These are phyloP conservation scores for Heterochromis multidens DNA, from an alignment of 2,113 vertebrate genomes.

Conservation along the genomic window DNA sequence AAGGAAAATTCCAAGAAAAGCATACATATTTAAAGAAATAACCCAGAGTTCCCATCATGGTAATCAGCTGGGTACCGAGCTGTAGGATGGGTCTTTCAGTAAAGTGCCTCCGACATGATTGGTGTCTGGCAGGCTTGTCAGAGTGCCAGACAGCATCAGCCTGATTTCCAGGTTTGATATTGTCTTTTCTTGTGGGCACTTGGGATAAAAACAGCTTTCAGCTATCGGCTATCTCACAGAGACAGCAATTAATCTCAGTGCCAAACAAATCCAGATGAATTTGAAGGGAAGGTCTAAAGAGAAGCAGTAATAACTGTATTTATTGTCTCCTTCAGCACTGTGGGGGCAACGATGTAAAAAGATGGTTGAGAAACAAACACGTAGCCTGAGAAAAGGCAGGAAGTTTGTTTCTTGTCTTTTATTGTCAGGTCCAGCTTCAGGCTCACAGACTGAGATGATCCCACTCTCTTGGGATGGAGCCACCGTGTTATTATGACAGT, in stretches of 20 bases:
- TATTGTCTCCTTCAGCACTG: background rate
- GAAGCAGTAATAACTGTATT: background rate
- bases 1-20: background rate
- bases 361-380: background rate
- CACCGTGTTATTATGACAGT: background rate
- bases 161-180: slow-evolving; percentile 11
- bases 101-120: background rate
- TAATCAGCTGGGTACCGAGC: background rate
- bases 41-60: background rate
- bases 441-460: background rate
- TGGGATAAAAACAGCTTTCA: slow-evolving; percentile 1
- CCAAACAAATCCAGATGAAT: background rate
- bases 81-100: background rate
- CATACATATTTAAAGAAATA: background rate
- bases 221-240: slow-evolving; percentile 1
- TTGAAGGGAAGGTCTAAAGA: background rate
- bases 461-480: background rate
- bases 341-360: background rate
- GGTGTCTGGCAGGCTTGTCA: background rate
- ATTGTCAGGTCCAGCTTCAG: background rate
- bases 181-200: background rate
- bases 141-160: background rate
- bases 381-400: background rate
- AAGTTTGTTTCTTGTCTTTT: background rate
- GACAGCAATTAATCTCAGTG: slow-evolving; percentile 7